Evolutionary conservation across 2,113 vertebrate genomes (phyloP).

Genomic region (Scatophagus argus): DNA sequence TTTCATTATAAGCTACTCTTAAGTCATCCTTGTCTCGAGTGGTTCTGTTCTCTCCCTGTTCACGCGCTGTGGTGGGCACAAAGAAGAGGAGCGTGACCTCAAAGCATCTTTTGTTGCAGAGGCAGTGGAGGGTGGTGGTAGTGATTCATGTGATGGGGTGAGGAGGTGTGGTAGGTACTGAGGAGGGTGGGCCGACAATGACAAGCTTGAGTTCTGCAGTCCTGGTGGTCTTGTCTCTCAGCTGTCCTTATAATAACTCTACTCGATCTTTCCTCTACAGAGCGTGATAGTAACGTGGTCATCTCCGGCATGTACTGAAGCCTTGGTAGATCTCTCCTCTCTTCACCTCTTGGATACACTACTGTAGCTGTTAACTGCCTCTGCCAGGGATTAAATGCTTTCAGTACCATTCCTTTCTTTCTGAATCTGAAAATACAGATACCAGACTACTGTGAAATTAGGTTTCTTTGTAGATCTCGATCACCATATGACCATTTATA

Average conservation of each 20-base stretch:
- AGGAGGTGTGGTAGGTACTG: conserved; percentile 70
- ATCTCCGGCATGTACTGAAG: not conserved
- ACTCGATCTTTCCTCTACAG: not conserved
- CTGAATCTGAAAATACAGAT: not conserved
- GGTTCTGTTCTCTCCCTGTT: conserved; percentile 50
- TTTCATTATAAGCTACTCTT: conserved; percentile 60
- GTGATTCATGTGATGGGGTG: conserved; percentile 73
- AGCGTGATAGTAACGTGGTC: conserved; percentile 28
- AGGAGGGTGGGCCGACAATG: conserved; percentile 66
- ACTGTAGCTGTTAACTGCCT: not conserved
- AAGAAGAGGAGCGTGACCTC: conserved; percentile 78
- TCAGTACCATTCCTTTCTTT: not conserved
- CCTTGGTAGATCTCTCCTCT: not conserved
- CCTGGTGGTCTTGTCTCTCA: conserved; percentile 74
- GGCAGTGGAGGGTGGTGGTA: conserved; percentile 70
- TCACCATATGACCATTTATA: not conserved
- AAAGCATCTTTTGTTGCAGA: conserved; percentile 80
- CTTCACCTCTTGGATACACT: not conserved
- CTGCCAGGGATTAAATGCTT: too few relatives aligned
- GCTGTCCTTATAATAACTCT: conserved; percentile 36
- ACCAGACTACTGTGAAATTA: not conserved
- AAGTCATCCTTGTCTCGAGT: conserved; percentile 59
- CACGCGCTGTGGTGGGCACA: conserved; percentile 50
- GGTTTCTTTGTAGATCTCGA: not conserved
- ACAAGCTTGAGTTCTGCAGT: conserved; percentile 65